phyloP scores from a whole-genome alignment of 2,888 invertebrate species.

The Hydrotaea diabolus region DNA sequence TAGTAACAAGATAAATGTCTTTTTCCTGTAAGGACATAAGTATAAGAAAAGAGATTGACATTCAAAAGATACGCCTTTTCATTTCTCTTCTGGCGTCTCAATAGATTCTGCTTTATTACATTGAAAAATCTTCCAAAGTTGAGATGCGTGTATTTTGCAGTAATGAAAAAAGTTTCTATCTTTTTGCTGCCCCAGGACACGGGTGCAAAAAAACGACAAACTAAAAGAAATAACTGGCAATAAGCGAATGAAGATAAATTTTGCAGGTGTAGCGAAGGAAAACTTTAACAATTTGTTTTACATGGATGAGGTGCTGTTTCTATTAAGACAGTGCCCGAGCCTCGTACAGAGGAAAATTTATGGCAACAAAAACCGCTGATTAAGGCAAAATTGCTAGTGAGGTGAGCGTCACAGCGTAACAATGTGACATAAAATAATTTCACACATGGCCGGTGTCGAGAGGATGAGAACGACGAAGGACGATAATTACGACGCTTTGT shows the following conservation, averaged over 20 bases:
- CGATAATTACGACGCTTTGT: slow-evolving; percentile 8
- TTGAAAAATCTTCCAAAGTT: slow-evolving; percentile 7
- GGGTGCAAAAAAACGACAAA: too few species aligned
- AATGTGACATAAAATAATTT: slow-evolving; percentile 17
- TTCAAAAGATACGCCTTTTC: slow-evolving; percentile 33
- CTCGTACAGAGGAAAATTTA: not conserved
- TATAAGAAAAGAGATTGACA: slow-evolving; percentile 23
- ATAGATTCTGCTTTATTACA: slow-evolving; percentile 7
- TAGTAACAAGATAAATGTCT: slow-evolving; percentile 56
- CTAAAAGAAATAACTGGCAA: slow-evolving; percentile 27
- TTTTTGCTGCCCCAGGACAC: slow-evolving; percentile 27
- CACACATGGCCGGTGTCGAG: slow-evolving; percentile 14
- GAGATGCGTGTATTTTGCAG: slow-evolving; percentile 1
- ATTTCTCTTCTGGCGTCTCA: not conserved
- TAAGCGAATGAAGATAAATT: slow-evolving; percentile 41
- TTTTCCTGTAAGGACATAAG: not conserved
- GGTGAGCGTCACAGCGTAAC: not conserved
- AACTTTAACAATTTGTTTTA: slow-evolving; percentile 37
- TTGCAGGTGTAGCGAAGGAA: not conserved
- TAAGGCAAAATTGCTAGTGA: slow-evolving; percentile 10
- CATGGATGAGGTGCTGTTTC: slow-evolving; percentile 29
- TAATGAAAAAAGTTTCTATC: slow-evolving; percentile 42
- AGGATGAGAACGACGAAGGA: not conserved
- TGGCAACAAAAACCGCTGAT: not conserved
- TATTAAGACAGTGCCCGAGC: not conserved